Evolutionary conservation across 2,888 invertebrate species (phyloP).

Genomic region (Lissonota sp.): DNA sequence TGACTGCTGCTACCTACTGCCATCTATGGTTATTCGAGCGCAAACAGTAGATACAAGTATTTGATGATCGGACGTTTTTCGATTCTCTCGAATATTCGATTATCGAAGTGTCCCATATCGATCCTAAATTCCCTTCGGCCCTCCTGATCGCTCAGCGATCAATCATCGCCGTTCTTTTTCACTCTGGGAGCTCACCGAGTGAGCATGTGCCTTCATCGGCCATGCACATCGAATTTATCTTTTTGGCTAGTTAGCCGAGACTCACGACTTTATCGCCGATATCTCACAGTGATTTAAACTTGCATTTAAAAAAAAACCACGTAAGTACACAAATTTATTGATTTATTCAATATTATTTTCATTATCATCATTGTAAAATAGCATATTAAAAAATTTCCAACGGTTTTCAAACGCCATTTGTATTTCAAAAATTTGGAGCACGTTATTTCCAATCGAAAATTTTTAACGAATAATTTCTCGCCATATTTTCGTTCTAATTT

Average conservation of each 20-base stretch:
- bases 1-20: neutral
- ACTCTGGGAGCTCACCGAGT: neutral
- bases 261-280: conserved; percentile 9
- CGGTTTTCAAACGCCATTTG: neutral
- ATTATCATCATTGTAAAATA: neutral
- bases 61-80: neutral
- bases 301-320: conserved; percentile 4
- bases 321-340: conserved; percentile 15
- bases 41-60: conserved; percentile 5
- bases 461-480: neutral
- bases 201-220: conserved; percentile 22
- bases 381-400: neutral
- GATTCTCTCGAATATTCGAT: neutral
- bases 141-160: neutral
- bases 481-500: neutral
- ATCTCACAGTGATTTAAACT: conserved; percentile 3
- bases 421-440: neutral
- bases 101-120: conserved; percentile 17
- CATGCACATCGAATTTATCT: neutral
- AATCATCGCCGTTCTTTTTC: neutral
- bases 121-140: neutral
- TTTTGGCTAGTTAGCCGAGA: conserved; percentile 6
- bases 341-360: neutral
- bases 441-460: neutral
- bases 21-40: neutral